phyloP scores from a whole-genome alignment of 2,113 vertebrate genomes.

The Stictonetta naevosa region DNA sequence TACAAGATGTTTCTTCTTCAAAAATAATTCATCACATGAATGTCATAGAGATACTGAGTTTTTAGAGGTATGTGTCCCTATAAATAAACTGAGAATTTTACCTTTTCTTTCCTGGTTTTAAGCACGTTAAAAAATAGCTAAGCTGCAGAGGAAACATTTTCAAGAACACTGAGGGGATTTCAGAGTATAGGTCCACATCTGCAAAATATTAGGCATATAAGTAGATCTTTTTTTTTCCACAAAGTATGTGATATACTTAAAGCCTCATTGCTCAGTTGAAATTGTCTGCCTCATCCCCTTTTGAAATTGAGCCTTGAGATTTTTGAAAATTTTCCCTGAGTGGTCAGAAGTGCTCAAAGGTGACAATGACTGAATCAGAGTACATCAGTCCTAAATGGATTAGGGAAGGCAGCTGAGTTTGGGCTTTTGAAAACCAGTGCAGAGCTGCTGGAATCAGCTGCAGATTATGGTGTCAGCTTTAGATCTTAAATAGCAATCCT shows the following conservation, averaged over 20 bases:
- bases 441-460: neutral
- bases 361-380: neutral
- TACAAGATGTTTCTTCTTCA: neutral
- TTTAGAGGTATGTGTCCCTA: neutral
- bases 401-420: neutral
- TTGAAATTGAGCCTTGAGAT: neutral
- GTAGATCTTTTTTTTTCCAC: neutral
- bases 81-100: neutral
- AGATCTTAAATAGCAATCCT: neutral
- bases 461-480: neutral
- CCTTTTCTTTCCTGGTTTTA: neutral
- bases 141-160: neutral
- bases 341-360: neutral
- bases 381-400: rapidly evolving
- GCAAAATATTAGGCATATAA: neutral
- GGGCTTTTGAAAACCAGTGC: neutral
- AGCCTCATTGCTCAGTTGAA: neutral
- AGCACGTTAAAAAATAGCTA: neutral
- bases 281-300: neutral
- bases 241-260: neutral
- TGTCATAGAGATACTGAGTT: neutral
- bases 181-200: neutral
- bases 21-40: neutral
- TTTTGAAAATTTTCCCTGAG: neutral
- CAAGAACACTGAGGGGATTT: neutral